A percentile compares a stretch with the other conserved stretches of the same genome.
Evolutionary conservation across 2,113 vertebrate genomes (phyloP).

Genomic region (Bos javanicus): DNA sequence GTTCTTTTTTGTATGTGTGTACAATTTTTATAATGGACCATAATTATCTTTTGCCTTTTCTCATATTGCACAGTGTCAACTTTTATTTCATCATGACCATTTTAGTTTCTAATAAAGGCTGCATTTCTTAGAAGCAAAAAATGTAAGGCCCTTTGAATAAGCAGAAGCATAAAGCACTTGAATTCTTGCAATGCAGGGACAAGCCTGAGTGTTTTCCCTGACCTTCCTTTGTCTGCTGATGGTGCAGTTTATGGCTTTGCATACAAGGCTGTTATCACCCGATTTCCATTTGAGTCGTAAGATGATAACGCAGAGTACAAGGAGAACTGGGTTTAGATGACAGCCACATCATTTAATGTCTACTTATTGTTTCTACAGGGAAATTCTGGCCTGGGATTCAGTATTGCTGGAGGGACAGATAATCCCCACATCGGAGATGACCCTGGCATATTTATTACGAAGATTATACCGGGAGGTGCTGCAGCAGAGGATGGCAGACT

Average conservation of each 20-base stretch:
- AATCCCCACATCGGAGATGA: constrained; percentile 98
- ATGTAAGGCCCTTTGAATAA: background rate
- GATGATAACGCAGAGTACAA: background rate
- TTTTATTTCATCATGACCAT: background rate
- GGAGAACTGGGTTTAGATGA: constrained; percentile 30
- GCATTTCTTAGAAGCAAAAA: background rate
- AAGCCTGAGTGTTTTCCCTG: background rate
- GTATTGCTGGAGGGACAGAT: constrained; percentile 97
- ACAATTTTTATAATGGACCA: background rate
- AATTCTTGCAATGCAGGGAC: background rate
- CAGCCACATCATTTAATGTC: constrained; percentile 30
- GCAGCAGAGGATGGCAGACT: constrained; percentile 96
- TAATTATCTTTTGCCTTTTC: background rate
- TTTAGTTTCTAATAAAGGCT: background rate
- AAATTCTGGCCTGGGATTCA: constrained; percentile 97
- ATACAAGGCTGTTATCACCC: constrained; percentile 33
- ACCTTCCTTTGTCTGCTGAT: constrained; percentile 71
- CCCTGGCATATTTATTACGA: constrained; percentile 98
- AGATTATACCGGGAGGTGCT: constrained; percentile 97
- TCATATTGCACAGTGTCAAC: background rate
- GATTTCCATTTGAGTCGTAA: constrained; percentile 57
- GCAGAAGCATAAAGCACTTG: background rate
- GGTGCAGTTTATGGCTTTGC: constrained; percentile 48
- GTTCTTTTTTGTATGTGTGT: background rate
- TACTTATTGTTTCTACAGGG: constrained; percentile 83